phyloP scores from a whole-genome alignment of 2,888 invertebrate genomes.

The Volucella zonaria region DNA sequence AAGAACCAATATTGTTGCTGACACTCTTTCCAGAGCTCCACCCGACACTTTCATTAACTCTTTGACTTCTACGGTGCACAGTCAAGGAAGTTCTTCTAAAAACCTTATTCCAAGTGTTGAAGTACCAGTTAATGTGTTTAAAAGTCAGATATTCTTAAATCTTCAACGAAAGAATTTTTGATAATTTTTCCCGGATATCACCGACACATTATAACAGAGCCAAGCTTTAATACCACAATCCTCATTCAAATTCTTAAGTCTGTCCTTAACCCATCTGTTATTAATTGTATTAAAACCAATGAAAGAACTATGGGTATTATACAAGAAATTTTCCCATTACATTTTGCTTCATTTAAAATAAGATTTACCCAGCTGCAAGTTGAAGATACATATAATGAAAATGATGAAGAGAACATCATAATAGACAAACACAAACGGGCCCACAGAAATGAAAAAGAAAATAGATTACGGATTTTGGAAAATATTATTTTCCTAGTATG shows the following conservation, averaged over 20 bases:
- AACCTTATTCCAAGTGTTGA: slow-evolving; percentile 40
- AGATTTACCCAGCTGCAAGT: neutral
- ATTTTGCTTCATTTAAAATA: slow-evolving; percentile 16
- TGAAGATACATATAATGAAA: slow-evolving; percentile 8
- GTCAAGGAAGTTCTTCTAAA: slow-evolving; percentile 25
- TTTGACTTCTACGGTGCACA: slow-evolving; percentile 9
- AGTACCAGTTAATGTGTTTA: slow-evolving; percentile 48
- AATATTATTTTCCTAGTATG: slow-evolving; percentile 46
- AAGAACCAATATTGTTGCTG: slow-evolving; percentile 46
- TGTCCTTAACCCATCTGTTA: slow-evolving; percentile 24
- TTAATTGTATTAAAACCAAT: slow-evolving; percentile 13
- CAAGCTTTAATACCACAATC: neutral
- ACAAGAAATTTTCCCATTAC: slow-evolving; percentile 21
- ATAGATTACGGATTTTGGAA: slow-evolving; percentile 48
- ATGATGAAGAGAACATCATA: neutral
- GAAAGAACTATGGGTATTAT: slow-evolving; percentile 23
- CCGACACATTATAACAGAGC: neutral
- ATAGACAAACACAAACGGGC: slow-evolving; percentile 16
- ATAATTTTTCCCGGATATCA: neutral
- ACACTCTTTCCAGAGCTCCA: slow-evolving; percentile 44
- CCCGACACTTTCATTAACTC: slow-evolving; percentile 16
- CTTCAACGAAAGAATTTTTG: too few species aligned
- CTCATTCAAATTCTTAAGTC: slow-evolving; percentile 10
- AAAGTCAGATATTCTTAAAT: slow-evolving; percentile 15
- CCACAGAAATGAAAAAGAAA: slow-evolving; percentile 54